Base-by-base conservation (phyloP, 1,140 invertebrate species). In the Heliconius nattereri region DNA sequence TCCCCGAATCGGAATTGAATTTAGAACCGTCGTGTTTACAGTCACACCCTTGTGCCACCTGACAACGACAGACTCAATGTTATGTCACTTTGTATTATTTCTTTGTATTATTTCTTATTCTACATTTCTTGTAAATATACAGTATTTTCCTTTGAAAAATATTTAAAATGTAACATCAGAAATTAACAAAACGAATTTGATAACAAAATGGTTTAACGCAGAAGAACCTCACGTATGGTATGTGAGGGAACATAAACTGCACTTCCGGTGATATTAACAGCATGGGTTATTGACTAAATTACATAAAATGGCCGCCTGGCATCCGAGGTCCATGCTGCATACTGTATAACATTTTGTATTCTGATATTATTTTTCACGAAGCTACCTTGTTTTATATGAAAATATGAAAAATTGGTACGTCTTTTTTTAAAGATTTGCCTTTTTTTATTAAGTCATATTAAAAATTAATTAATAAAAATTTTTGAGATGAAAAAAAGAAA, bases 181-280 rank as follows among this genome's bases (percentile, higher is more conserved):
- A 57, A 57, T 2, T 20, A 9, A 8, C 20, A 26, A 26, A 66
- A 26, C 6, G 23, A 71, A 71, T 71, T 37, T n/a, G n/a, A 37
- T 71, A 45, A 45, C 19, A 35, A 71, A 71, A 71, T 37, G 29
- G 8, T 79, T 79, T 60, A 75, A n/a, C 78, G 29, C 29, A 81
- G 72, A 77, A 78, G 76, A 78, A 81, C 70, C 71, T 76, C 74
- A 74, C 54, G 70, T 74, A 81, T 76, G 52, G 52, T 74, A 81
- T 78, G 37, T 73, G 70, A 8, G 54, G 81, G 79, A 49, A 71
- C 84, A 89, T 86, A 89, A 89, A 91, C 54, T 87, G 87, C 87
- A 90, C 89, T 89, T 88, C 87, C 89, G 86, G 88, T 89, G 72
- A 91, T 90, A 87, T 88, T 88, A 85, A 85, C 71, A 79, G 73